Base-by-base conservation (phyloP, 2,888 invertebrate genomes). In the Coecobrya sp. region DNA sequence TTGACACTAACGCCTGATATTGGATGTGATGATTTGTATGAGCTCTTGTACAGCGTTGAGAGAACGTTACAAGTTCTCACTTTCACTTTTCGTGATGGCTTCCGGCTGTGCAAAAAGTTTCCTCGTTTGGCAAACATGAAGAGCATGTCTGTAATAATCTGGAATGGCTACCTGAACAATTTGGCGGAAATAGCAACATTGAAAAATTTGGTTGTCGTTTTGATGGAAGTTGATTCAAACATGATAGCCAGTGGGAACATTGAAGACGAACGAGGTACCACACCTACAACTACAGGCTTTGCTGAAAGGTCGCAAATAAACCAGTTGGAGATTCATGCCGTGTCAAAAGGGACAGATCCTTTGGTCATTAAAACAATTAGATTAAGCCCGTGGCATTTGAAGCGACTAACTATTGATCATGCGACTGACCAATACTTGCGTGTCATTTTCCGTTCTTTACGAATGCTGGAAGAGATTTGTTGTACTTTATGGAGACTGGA, bases 321-420 rank as follows among this genome's bases (percentile, higher is more conserved):
- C 45, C 90, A 93, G 55, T 36, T 93, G n/a, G 93, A 93, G 42
- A 91, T 93, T 73, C 92, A 93, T 84, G 93, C 91, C 10, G 92
- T 85, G 7, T 45, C 86, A n/a, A 88, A 91, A 52, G 92, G 89
- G 19, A 84, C 85, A 1, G 79, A 82, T 3, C 86, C 89, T 10
- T 52, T 92, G 27, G 89, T 93, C 70, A 68, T 86, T 11, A 92
- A 92, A 87, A 73, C 92, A 13, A 62, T 93, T 10, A 65, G 76
- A 13, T 42, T 93, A 4, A 81, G 86, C 16, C 89, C 92, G 8
- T 82, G 82, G 73, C 91, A 52, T 25, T 81, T 93, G n/a, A 92
- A 89, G n/a, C 19, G 86, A 8, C 45, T 93, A 19, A 93, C 92
- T 1, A 88, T 93, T 59, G 93, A 93, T 27, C 76, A 70, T 25